Evolutionary conservation across 2,797 vertebrate genomes (phyloP), one percentile per base, ranked within the genome.

Genomic region (Gymnopithys bicolor): DNA sequence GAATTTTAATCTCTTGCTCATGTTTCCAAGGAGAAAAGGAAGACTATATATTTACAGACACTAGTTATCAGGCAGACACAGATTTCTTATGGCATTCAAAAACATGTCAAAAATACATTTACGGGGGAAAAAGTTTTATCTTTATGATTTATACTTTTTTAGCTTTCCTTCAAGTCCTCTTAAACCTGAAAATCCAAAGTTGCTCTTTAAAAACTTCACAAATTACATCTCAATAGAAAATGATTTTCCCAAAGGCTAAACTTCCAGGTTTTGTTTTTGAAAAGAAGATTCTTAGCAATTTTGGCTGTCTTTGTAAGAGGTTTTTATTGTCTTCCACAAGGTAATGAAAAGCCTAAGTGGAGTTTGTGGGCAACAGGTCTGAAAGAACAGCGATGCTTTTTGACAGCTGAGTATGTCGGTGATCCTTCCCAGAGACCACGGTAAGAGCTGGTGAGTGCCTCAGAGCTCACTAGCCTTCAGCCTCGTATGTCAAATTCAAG

Each of bases 211-310:
- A 96, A 94, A 94, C 81, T 71, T 66, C 10, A 11, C 56, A 90
- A 97, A 95, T 96, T 95, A 64, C 80, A 83, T 97, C 96, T 95
- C 94, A 96, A 95, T 95, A 92, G 91, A 95, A 97, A 96, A 95
- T 77, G 13, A 97, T 97, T 95, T 96, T 97, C 95, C 96, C 96
- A 93, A 53, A 94, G 95, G 96, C 87, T 94, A 94, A 91, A 95
- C 93, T 96, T 97, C 60, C 81, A 82, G 71, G 91, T 89, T 92
- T 68, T 85, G 67, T 52, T 98, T 96, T 95, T 93, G 87, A 97
- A 96, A 96, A 96, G 93, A 96, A 96, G 84, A 81, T 76, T 97
- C 92, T 97, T 84, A 70, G 84, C 69, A 97, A 97, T 97, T 97
- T 93, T 32, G 66, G 55, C 90, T 97, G 96, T 96, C 96, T 97